Percentiles rank a stretch among this genome's conserved stretches.
Conservation (phyloP, 2,113 vertebrate genomes). For the Cyphomyrus plagiostoma region DNA sequence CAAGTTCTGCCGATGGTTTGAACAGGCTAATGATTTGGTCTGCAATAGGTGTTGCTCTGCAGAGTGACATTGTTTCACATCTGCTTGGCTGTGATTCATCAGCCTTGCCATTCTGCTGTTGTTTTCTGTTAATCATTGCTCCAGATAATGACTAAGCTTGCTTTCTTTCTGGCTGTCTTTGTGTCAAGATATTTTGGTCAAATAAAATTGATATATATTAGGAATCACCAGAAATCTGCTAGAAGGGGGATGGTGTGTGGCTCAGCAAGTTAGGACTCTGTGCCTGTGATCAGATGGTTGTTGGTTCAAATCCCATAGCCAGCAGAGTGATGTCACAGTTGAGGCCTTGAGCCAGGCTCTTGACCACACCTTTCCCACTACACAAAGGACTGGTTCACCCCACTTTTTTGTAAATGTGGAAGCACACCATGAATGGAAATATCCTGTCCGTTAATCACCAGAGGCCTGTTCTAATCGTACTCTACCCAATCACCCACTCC, state of each 20-base stretch:
- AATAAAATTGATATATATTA: background rate
- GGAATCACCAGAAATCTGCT: background rate
- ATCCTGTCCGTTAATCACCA: background rate
- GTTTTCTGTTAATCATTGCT: conserved; percentile 44
- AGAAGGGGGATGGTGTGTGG: background rate
- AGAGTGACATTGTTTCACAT: conserved; percentile 57
- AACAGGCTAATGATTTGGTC: conserved; percentile 52
- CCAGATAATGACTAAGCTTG: conserved; percentile 31
- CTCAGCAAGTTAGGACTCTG: background rate
- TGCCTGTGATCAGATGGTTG: background rate
- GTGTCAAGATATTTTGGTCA: background rate
- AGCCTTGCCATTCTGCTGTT: conserved; percentile 42
- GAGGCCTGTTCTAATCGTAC: background rate
- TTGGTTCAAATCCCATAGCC: background rate
- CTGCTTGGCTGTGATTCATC: conserved; percentile 63
- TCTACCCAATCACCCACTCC: background rate
- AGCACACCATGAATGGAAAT: background rate
- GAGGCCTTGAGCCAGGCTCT: background rate
- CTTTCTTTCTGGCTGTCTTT: background rate
- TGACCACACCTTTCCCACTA: background rate
- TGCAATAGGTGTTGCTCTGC: conserved; percentile 56
- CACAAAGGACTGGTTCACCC: background rate
- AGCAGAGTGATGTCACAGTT: background rate
- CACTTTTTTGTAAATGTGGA: background rate
- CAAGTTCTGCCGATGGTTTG: background rate